A percentile compares a stretch with the other conserved stretches of the same genome.
Conservation (phyloP, 2,113 vertebrate species). For the Megaceryle torquata region DNA sequence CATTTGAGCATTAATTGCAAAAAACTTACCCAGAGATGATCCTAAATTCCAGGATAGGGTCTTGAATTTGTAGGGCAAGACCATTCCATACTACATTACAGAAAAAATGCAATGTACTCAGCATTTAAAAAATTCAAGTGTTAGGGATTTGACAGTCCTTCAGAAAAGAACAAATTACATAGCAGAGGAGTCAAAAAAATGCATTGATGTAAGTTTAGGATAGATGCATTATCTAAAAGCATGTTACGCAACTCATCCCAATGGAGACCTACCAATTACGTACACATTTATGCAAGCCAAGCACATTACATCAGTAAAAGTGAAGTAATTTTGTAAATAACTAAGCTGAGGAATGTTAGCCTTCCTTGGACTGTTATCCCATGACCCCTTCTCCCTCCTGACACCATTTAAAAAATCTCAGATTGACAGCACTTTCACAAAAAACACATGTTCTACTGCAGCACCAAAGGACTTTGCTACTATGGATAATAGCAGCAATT, state of each 20-base stretch:
- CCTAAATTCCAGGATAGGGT: neutral
- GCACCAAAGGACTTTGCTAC: neutral
- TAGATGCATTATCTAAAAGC: neutral
- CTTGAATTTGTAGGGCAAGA: neutral
- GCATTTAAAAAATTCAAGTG: neutral
- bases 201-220: neutral
- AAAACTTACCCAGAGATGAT: neutral
- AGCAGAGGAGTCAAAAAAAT: neutral
- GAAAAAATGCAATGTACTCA: neutral
- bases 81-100: neutral
- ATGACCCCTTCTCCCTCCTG: neutral
- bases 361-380: neutral
- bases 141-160: neutral
- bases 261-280: neutral
- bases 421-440: neutral
- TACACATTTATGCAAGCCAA: neutral
- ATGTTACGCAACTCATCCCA: neutral
- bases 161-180: neutral
- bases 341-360: neutral
- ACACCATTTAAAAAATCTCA: neutral
- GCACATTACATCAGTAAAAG: neutral
- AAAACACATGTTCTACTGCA: neutral
- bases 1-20: neutral
- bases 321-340: neutral
- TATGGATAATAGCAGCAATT: neutral